Conservation (phyloP, 2,888 invertebrate species). For the Orthosia incerta region DNA sequence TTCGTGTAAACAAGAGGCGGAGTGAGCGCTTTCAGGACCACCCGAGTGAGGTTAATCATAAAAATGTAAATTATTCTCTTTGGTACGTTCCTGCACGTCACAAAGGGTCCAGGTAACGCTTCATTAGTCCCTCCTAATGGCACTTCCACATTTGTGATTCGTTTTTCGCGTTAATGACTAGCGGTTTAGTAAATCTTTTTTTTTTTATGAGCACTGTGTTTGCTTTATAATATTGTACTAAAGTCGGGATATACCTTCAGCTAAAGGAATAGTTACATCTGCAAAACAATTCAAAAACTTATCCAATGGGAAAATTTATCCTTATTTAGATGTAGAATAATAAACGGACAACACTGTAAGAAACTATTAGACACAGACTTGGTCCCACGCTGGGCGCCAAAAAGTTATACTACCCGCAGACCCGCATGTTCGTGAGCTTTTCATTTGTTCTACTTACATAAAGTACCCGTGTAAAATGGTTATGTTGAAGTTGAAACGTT, state of each 20-base stretch:
- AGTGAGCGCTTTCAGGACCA: constrained; percentile 66
- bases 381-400: constrained; percentile 69
- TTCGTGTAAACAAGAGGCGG: constrained; percentile 48
- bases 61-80: constrained; percentile 78
- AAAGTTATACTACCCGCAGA: constrained; percentile 16
- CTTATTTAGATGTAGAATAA: constrained; percentile 16
- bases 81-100: constrained; percentile 65
- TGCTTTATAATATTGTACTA: constrained; percentile 4
- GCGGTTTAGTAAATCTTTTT: constrained; percentile 63
- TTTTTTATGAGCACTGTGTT: constrained; percentile 23
- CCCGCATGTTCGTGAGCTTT: constrained; percentile 13
- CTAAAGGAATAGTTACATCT: not conserved
- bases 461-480: constrained; percentile 32
- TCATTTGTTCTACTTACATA: constrained; percentile 25
- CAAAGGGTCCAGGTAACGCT: constrained; percentile 70
- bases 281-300: constrained; percentile 16
- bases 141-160: constrained; percentile 71
- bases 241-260: not conserved
- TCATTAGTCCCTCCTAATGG: constrained; percentile 71
- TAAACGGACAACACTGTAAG: constrained; percentile 43
- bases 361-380: constrained; percentile 46
- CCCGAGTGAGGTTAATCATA: constrained; percentile 72
- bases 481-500: constrained; percentile 21
- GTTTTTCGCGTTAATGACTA: constrained; percentile 69
- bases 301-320: not conserved